Conservation (phyloP, 2,888 invertebrate genomes). For the Chydorus sphaericus region DNA sequence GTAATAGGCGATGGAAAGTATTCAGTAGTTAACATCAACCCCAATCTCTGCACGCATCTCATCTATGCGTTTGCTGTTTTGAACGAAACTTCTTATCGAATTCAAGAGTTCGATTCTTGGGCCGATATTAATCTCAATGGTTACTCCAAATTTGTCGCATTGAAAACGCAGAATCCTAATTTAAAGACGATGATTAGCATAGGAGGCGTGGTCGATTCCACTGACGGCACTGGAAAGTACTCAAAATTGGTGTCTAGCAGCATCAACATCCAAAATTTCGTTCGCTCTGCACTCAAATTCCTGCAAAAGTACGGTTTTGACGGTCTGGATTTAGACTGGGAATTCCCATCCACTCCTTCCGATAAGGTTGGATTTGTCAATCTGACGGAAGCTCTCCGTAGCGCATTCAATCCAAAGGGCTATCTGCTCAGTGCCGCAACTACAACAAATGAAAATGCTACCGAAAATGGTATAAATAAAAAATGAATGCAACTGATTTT, state of each 20-base stretch:
- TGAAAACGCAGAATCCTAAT: conserved; percentile 24
- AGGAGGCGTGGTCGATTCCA: conserved; percentile 29
- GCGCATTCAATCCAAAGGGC: conserved; percentile 10
- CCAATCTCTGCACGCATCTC: conserved; percentile 28
- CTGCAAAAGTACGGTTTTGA: conserved; percentile 11
- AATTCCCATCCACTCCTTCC: conserved; percentile 1
- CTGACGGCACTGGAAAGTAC: conserved; percentile 5
- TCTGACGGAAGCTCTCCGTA: conserved; percentile 8
- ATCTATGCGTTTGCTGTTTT: conserved; percentile 29
- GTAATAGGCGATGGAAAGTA: conserved; percentile 20
- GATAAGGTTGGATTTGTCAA: conserved; percentile 11
- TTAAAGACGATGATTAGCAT: conserved; percentile 30
- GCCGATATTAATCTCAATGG: conserved; percentile 19
- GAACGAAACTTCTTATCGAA: conserved; percentile 20
- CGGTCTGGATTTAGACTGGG: conserved; percentile 13
- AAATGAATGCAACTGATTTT: too few species aligned
- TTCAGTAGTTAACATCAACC: conserved; percentile 22
- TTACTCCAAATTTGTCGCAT: conserved; percentile 20
- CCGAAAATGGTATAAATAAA: too few species aligned
- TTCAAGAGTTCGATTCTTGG: conserved; percentile 21
- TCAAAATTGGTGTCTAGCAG: background rate
- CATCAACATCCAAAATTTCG: conserved; percentile 5
- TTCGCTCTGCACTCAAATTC: background rate
- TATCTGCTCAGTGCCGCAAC: too few species aligned
- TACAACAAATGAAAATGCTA: too few species aligned